Conservation (phyloP, 2,113 vertebrate species). For the Microtus richardsoni region DNA sequence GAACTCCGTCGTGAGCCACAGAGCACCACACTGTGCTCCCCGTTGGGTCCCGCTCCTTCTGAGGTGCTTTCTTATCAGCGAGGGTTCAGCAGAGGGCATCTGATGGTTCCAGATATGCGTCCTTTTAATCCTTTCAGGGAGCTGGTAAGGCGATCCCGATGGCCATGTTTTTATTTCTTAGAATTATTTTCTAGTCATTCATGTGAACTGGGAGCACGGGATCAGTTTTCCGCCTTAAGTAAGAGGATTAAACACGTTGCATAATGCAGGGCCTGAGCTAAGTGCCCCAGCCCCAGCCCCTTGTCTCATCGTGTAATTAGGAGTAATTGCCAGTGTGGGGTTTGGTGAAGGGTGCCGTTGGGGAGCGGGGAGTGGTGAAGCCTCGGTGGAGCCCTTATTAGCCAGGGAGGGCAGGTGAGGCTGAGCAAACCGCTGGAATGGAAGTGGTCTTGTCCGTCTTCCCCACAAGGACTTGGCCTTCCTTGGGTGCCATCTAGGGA, state of each 20-base stretch:
- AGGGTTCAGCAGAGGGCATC: slow-evolving; percentile 49
- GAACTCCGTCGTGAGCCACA: neutral
- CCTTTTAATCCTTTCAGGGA: slow-evolving; percentile 74
- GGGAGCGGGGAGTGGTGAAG: slow-evolving; percentile 65
- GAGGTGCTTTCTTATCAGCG: neutral
- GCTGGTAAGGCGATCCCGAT: slow-evolving; percentile 72
- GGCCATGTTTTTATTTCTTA: slow-evolving; percentile 82
- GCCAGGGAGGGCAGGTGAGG: slow-evolving; percentile 33
- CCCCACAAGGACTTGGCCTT: neutral
- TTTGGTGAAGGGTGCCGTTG: slow-evolving; percentile 75
- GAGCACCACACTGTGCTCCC: neutral
- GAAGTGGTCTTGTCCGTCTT: neutral
- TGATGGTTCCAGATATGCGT: slow-evolving; percentile 49
- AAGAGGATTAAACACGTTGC: slow-evolving; percentile 84
- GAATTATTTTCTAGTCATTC: slow-evolving; percentile 81
- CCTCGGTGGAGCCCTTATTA: slow-evolving; percentile 54
- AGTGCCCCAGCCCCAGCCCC: slow-evolving; percentile 82
- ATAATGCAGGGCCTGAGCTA: slow-evolving; percentile 83
- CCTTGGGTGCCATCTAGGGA: neutral
- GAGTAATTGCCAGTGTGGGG: slow-evolving; percentile 86
- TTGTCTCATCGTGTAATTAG: slow-evolving; percentile 86
- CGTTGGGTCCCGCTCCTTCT: fast-evolving
- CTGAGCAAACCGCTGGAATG: neutral
- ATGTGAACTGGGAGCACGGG: slow-evolving; percentile 70
- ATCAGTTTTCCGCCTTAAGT: slow-evolving; percentile 85